Evolutionary conservation across 1,140 invertebrate species (phyloP).

Genomic region (Geopemphigus sp.): DNA sequence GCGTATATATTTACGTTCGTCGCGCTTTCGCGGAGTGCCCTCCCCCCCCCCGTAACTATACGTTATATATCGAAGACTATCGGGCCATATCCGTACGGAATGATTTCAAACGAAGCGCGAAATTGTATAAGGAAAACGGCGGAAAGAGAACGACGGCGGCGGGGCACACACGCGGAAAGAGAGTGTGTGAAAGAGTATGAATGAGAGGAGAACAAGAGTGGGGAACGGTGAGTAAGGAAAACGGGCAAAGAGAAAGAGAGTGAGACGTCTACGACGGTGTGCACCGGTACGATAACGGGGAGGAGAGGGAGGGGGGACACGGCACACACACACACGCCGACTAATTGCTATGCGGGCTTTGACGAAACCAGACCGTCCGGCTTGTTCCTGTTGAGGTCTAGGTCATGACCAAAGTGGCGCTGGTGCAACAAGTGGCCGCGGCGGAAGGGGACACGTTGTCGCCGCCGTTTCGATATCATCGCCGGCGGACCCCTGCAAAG

Average conservation of each 20-base stretch:
- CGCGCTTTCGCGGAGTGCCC: constrained; percentile 23
- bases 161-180: background rate
- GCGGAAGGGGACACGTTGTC: constrained; percentile 43
- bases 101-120: constrained; percentile 28
- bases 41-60: no score
- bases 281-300: no score
- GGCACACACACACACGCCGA: constrained; percentile 6
- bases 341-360: constrained; percentile 49
- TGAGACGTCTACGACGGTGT: background rate
- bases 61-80: constrained; percentile 18
- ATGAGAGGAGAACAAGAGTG: background rate
- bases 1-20: background rate
- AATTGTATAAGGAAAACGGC: constrained; percentile 7
- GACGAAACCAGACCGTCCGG: constrained; percentile 48
- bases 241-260: background rate
- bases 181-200: background rate
- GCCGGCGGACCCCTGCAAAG: constrained; percentile 38
- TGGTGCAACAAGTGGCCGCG: background rate
- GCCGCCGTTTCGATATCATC: constrained; percentile 42
- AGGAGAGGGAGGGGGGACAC: background rate
- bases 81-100: constrained; percentile 29
- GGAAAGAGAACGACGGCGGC: no score
- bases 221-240: background rate
- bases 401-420: constrained; percentile 47
- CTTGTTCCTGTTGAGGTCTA: constrained; percentile 50